phyloP scores from a whole-genome alignment of 2,888 invertebrate species.

The Pyrgus malvae region DNA sequence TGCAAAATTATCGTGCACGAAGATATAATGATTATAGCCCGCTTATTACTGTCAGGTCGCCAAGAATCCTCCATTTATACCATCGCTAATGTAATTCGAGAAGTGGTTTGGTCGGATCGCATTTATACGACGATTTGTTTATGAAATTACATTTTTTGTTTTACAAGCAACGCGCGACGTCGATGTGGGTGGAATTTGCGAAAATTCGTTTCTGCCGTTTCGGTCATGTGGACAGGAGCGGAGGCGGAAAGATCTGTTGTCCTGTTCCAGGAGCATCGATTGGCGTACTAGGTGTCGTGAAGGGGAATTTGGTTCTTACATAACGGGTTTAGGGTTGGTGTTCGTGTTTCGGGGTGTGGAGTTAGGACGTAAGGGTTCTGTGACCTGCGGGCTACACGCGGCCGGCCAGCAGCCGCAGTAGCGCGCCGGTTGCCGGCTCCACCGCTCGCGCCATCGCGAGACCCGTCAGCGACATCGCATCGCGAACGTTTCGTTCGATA shows the following conservation, averaged over 20 bases:
- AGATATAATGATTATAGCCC: slow-evolving; percentile 46
- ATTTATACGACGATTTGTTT: slow-evolving; percentile 49
- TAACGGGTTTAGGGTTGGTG: slow-evolving; percentile 38
- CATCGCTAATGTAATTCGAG: slow-evolving; percentile 56
- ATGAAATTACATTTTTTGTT: slow-evolving; percentile 55
- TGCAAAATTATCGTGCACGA: slow-evolving; percentile 35
- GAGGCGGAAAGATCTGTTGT: slow-evolving; percentile 75
- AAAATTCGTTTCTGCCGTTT: slow-evolving; percentile 54
- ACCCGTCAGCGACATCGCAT: slow-evolving; percentile 36
- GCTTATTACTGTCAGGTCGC: slow-evolving; percentile 47
- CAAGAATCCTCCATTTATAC: slow-evolving; percentile 46
- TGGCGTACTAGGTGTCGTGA: slow-evolving; percentile 48
- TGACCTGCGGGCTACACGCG: slow-evolving; percentile 59
- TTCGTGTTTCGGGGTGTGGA: slow-evolving; percentile 41
- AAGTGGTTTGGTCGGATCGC: slow-evolving; percentile 40
- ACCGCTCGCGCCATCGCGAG: slow-evolving; percentile 50
- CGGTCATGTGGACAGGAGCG: slow-evolving; percentile 59
- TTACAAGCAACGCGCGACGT: slow-evolving; percentile 47
- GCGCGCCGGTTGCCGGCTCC: slow-evolving; percentile 70
- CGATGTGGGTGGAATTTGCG: slow-evolving; percentile 47
- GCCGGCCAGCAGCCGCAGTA: slow-evolving; percentile 72
- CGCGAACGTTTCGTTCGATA: slow-evolving; percentile 45
- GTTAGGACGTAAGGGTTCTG: slow-evolving; percentile 59
- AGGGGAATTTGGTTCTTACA: slow-evolving; percentile 41
- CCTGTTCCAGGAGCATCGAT: slow-evolving; percentile 79